Evolutionary conservation across 1,140 invertebrate species (phyloP), one percentile per base, ranked within the genome.

Genomic region (Pemphigus obesinymphae): DNA sequence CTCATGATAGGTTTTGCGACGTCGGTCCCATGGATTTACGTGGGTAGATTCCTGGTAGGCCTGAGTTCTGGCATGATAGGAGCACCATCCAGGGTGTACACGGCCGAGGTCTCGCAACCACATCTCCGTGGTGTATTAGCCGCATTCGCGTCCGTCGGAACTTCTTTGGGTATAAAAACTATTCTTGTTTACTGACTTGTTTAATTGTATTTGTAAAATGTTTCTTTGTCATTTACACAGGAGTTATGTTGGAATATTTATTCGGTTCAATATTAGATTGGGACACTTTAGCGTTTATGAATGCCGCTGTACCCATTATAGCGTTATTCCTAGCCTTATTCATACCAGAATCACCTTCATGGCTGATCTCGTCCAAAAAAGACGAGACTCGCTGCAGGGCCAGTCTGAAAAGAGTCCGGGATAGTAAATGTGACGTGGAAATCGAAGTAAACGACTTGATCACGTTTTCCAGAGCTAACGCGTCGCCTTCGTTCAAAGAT

Each of bases 271-370:
- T 88, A 0, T 86, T 90, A 10, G 84, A 87, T 40, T 92, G 92
- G 92, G 88, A 90, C 61, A 84, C 89, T 0, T 86, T 91, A 26
- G 91, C 91, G 0, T 89, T 88, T 0, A 87, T 92, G 20, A 92
- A 90, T 82, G 87, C 89, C 0, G 84, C 89, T 3, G 83, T 92
- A 0, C 91, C 92, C 0, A 86, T 90, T 0, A 70, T 90, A 2
- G 90, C 91, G 0, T 83, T 93, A 0, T 81, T 91, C 0, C 84
- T 89, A 0, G 91, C 90, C 88, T 89, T 91, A 82, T 85, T 92
- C 3, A 88, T 93, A 85, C 92, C 93, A 23, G 92, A 93, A 84
- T 91, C 92, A 0, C 92, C 92, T 2, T 91, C 92, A 34, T 94
- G 90, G 86, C 88, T 93, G 2, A 87, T 93, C 26, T 89, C 90